Evolutionary conservation across 1,140 invertebrate species (phyloP).

Genomic region (Phymorhynchus buccinoides): DNA sequence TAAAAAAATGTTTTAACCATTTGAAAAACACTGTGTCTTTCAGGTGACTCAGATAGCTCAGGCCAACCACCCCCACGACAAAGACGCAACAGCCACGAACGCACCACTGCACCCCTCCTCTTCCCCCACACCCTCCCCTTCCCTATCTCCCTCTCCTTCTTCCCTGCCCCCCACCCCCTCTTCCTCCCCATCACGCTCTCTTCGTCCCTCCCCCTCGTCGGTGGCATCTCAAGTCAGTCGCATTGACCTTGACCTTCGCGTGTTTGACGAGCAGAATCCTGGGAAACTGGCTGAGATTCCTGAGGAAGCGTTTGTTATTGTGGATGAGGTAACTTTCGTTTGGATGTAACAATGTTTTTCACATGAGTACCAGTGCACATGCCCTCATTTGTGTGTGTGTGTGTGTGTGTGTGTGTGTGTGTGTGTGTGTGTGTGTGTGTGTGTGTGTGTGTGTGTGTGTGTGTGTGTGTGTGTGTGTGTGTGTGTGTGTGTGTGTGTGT

Average conservation of each 20-base stretch:
- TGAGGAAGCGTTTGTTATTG: constrained; percentile 1
- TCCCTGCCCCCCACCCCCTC: neutral
- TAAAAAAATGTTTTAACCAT: too few species aligned
- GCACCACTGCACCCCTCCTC: neutral
- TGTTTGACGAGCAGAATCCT: neutral
- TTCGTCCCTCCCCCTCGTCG: neutral
- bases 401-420: neutral
- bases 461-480: neutral
- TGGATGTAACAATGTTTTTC: neutral
- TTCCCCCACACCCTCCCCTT: neutral
- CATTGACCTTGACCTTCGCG: neutral
- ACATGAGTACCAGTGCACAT: too few species aligned
- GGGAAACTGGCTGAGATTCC: constrained; percentile 23
- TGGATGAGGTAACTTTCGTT: constrained; percentile 15
- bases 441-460: neutral
- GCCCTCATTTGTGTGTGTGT: neutral
- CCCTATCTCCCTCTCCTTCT: neutral
- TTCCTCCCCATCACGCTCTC: neutral
- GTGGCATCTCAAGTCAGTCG: neutral
- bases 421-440: neutral
- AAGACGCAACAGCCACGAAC: neutral
- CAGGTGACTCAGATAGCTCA: neutral
- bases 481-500: neutral
- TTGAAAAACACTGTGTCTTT: too few species aligned
- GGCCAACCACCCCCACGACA: neutral